Evolutionary conservation across 2,113 vertebrate genomes (phyloP).

Genomic region (Clarias batrachus): DNA sequence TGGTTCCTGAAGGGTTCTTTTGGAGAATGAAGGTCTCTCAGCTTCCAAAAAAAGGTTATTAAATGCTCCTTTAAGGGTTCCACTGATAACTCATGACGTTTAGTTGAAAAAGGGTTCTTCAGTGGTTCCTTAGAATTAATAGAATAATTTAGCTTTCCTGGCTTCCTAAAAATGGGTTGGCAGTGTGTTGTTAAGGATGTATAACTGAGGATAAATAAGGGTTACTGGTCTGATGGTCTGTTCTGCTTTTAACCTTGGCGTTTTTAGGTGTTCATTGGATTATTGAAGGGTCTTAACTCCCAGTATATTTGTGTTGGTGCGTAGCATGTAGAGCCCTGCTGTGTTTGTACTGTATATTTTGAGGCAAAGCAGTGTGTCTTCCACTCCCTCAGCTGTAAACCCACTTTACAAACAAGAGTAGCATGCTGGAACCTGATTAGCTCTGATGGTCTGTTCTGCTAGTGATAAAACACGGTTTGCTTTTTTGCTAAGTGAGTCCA

Average conservation of each 20-base stretch:
- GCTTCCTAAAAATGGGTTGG: neutral
- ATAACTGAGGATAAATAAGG: neutral
- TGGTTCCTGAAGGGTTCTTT: neutral
- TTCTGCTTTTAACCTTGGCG: neutral
- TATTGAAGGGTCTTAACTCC: neutral
- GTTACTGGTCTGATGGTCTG: too few relatives aligned
- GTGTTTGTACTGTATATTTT: neutral
- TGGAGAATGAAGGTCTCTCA: neutral
- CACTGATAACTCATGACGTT: neutral
- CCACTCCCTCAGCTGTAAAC: neutral
- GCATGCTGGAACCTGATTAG: neutral
- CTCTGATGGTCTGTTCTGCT: neutral
- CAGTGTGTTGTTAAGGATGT: neutral
- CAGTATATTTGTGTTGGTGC: neutral
- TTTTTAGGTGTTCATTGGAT: neutral
- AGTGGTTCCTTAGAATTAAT: neutral
- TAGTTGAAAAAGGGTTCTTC: neutral
- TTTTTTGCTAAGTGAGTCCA: neutral
- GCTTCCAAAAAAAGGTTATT: neutral
- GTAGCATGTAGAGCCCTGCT: neutral
- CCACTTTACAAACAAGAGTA: neutral
- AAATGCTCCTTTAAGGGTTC: neutral
- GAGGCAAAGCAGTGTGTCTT: neutral
- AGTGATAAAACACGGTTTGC: neutral
- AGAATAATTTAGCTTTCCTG: neutral